phyloP scores from a whole-genome alignment of 2,113 vertebrate genomes.

The Azemiops feae region DNA sequence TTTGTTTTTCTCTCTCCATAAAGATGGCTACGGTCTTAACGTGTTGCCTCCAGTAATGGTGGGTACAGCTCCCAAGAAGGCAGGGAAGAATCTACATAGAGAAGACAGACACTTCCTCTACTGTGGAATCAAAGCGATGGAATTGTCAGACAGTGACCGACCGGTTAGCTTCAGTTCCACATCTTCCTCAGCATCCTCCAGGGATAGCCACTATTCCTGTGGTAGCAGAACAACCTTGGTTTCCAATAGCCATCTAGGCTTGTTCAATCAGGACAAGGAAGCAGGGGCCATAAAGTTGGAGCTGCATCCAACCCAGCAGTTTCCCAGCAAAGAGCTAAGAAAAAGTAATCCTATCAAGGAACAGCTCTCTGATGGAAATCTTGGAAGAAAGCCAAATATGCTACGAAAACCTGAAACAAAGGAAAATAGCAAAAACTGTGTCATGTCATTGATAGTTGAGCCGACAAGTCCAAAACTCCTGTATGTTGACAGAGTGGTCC shows the following conservation, averaged over 20 bases:
- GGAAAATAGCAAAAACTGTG: conserved; percentile 66
- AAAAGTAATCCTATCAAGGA: conserved; percentile 50
- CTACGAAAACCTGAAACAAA: conserved; percentile 64
- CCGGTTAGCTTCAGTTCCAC: conserved; percentile 96
- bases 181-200: conserved; percentile 92
- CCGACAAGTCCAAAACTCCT: conserved; percentile 81
- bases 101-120: conserved; percentile 65
- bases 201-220: conserved; percentile 94
- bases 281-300: conserved; percentile 89
- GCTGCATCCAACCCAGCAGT: conserved; percentile 80
- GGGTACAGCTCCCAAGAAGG: conserved; percentile 67
- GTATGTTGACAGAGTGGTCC: conserved; percentile 94
- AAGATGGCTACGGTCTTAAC: conserved; percentile 83
- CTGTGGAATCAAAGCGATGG: conserved; percentile 83
- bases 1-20: conserved; percentile 37
- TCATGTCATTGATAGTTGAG: conserved; percentile 54
- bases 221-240: conserved; percentile 87
- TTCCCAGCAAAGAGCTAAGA: conserved; percentile 74
- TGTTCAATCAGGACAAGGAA: conserved; percentile 82
- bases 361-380: conserved; percentile 36
- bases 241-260: conserved; percentile 80
- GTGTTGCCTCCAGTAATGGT: conserved; percentile 78
- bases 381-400: conserved; percentile 48
- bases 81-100: conserved; percentile 69
- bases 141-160: conserved; percentile 88